Percentiles rank a stretch among this genome's conserved stretches.
Evolutionary conservation across 2,888 invertebrate genomes (phyloP).

Genomic region (Dryococelus australis): DNA sequence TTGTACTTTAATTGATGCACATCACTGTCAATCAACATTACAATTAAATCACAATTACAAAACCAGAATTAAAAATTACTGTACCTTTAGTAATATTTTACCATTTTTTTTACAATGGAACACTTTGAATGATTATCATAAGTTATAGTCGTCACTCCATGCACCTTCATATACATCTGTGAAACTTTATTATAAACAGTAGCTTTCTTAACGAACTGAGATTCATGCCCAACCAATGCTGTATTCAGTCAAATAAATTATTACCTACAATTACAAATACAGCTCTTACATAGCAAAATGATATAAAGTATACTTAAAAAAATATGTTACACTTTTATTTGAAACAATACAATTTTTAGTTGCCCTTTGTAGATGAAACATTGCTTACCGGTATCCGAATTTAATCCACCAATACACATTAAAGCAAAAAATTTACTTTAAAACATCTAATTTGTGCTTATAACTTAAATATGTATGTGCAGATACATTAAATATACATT

Average conservation of each 20-base stretch:
- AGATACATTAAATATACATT: not conserved
- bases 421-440: not conserved
- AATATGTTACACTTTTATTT: not conserved
- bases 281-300: not conserved
- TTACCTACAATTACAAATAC: too few relatives aligned
- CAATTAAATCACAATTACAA: constrained; percentile 1
- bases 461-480: not conserved
- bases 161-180: not conserved
- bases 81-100: not conserved
- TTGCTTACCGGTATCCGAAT: not conserved
- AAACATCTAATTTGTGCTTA: not conserved
- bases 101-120: not conserved
- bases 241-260: not conserved
- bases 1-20: not conserved
- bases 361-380: too few relatives aligned
- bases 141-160: not conserved
- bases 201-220: not conserved
- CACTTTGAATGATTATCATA: not conserved
- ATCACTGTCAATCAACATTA: not conserved
- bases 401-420: not conserved
- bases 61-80: not conserved
- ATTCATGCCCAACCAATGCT: not conserved
- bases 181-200: not conserved
- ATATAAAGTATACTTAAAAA: not conserved
- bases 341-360: not conserved